Conservation (phyloP, 2,797 vertebrate species). For the Crenichthys baileyi region DNA sequence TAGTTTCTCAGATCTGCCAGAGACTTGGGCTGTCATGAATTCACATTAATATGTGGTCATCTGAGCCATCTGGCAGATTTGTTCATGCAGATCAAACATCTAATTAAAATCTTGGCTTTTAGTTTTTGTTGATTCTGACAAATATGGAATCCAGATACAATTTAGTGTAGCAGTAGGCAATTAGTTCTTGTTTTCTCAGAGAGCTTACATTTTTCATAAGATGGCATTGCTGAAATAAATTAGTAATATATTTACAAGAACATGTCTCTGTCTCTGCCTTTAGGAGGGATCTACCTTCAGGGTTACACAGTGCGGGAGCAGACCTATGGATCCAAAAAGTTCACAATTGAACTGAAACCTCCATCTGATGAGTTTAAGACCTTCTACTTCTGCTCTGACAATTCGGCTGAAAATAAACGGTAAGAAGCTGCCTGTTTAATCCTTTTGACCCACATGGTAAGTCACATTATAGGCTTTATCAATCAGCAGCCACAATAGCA, state of each 20-base stretch:
- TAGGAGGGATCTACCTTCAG: conserved; percentile 92
- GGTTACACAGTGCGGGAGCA: conserved; percentile 89
- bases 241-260: not conserved
- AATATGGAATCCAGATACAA: not conserved
- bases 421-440: conserved; percentile 60
- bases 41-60: not conserved
- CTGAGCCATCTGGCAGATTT: not conserved
- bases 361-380: conserved; percentile 92
- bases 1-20: not conserved
- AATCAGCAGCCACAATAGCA: not conserved
- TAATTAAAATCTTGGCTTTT: not conserved
- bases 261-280: conserved; percentile 3
- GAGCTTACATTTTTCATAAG: not conserved
- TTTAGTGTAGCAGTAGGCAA: not conserved
- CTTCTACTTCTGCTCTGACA: conserved; percentile 90
- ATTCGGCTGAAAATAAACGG: conserved; percentile 88
- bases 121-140: not conserved
- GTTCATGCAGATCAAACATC: not conserved
- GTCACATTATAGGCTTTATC: not conserved
- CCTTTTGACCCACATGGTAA: not conserved
- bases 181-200: not conserved
- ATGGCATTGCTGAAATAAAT: not conserved
- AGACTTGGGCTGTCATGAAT: not conserved
- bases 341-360: conserved; percentile 89
- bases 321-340: conserved; percentile 82